Conservation (phyloP, 2,113 vertebrate genomes). For the Silurus meridionalis region DNA sequence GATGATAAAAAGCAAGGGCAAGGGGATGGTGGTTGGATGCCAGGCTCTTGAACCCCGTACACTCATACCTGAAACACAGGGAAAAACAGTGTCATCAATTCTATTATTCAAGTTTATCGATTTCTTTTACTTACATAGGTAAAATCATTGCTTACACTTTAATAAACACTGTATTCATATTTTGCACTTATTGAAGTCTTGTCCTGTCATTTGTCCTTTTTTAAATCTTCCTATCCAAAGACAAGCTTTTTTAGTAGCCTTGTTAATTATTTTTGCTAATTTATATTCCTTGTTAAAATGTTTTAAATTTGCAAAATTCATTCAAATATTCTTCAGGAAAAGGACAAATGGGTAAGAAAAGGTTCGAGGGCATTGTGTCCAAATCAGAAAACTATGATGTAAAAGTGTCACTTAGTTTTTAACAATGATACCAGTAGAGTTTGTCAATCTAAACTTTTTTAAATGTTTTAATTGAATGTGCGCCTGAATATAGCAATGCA, state of each 20-base stretch:
- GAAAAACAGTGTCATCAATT: not conserved
- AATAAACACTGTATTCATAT: not conserved
- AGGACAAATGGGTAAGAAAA: not conserved
- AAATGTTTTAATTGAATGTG: not conserved
- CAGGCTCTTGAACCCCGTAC: slow-evolving; percentile 81
- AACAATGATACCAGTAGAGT: not conserved
- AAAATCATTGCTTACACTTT: not conserved
- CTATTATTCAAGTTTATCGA: not conserved
- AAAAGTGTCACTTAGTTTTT: not conserved
- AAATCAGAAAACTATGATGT: not conserved
- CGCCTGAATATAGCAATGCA: not conserved
- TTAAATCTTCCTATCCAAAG: not conserved
- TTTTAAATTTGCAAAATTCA: not conserved
- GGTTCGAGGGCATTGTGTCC: not conserved
- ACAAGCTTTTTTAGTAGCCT: not conserved
- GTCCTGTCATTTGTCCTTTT: no score
- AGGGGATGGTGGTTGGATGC: slow-evolving; percentile 58
- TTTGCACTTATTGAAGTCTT: no score
- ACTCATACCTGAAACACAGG: slow-evolving; percentile 80
- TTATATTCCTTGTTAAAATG: not conserved
- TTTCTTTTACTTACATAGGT: not conserved
- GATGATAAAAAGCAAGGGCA: slow-evolving; percentile 69
- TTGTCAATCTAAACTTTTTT: not conserved
- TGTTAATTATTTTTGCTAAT: not conserved
- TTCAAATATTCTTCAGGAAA: not conserved